Conservation (phyloP, 2,888 invertebrate genomes). For the Amblyjoppa proteus region DNA sequence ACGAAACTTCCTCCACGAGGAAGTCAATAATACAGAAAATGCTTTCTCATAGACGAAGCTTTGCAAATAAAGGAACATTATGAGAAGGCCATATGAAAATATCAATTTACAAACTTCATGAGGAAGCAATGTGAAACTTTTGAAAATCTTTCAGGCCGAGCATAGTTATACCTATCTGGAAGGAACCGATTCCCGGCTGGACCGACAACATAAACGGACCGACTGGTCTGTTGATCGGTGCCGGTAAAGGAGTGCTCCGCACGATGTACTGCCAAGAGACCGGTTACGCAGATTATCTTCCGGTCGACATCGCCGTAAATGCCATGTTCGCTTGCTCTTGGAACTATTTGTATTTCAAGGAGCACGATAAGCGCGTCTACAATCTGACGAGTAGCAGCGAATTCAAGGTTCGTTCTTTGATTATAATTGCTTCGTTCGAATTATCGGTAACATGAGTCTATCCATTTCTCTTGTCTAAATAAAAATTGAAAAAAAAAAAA, state of each 20-base stretch:
- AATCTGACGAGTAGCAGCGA: conserved; percentile 93
- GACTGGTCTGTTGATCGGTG: conserved; percentile 91
- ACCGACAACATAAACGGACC: conserved; percentile 98
- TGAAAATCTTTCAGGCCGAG: conserved; percentile 77
- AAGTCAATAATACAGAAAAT: too few relatives aligned
- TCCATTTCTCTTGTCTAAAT: not conserved
- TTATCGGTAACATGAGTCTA: not conserved
- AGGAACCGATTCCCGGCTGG: conserved; percentile 95
- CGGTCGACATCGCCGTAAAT: conserved; percentile 93
- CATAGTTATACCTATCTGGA: conserved; percentile 94
- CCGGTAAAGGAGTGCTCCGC: conserved; percentile 95
- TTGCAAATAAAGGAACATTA: too few relatives aligned
- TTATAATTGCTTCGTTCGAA: not conserved
- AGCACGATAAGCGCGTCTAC: conserved; percentile 87
- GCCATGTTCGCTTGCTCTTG: conserved; percentile 89
- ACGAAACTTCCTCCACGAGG: too few relatives aligned
- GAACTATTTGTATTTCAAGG: conserved; percentile 88
- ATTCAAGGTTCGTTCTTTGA: conserved; percentile 87
- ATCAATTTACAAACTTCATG: too few relatives aligned
- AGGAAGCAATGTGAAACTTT: not conserved
- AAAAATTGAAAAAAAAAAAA: not conserved
- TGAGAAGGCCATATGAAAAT: too few relatives aligned
- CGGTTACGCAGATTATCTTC: conserved; percentile 92
- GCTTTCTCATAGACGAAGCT: too few relatives aligned
- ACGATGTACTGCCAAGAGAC: conserved; percentile 94